Evolutionary conservation across 1,140 invertebrate species (phyloP), one percentile per base, ranked within the genome.

Genomic region (Sycophaga agraensis): DNA sequence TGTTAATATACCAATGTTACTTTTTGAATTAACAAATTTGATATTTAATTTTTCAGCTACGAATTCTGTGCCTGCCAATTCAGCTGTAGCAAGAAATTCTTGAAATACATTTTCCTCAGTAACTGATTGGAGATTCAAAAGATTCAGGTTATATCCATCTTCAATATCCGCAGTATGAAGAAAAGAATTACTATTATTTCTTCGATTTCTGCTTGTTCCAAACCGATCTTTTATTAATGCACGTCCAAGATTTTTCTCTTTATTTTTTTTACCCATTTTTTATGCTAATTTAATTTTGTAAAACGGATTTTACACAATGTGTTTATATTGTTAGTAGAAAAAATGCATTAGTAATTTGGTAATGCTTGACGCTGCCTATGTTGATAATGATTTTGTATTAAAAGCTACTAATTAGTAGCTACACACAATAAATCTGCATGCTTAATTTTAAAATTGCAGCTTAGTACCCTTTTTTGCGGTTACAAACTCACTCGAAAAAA

Each of bases 81-180:
- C 89, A 7, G 96, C 96, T 1, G 92, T 98, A 0, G 91, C 89
- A 1, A 99, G 79, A 77, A 99, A 99, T 69, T 99, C 97, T 82
- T 98, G 92, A 59, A 99, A 88, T 17, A 93, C 94, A 51, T 88
- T 94, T 75, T 99, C 93, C 73, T 98, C 96, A 0, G 96, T 99
- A 0, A 98, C 91, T 0, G 96, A 98, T 72, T 93, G 89, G 3
- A 97, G 81, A 81, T 97, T 96, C 0, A 96, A 78, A 37, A 91
- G 84, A 43, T 89, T 90, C 92, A 92, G 96, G 51, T 96, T 91
- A 70, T 91, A 92, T 4, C 92, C 93, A 84, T 97, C 94, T 72
- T 91, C 85, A 0, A 97, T 77, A 71, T 96, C 93, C 28, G 90
- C 87, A 9, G 91, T 94, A 70, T 96, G 93, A 2, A 94, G 75